Conservation (phyloP, 1,140 invertebrate species). For the Drosophila arawakana region DNA sequence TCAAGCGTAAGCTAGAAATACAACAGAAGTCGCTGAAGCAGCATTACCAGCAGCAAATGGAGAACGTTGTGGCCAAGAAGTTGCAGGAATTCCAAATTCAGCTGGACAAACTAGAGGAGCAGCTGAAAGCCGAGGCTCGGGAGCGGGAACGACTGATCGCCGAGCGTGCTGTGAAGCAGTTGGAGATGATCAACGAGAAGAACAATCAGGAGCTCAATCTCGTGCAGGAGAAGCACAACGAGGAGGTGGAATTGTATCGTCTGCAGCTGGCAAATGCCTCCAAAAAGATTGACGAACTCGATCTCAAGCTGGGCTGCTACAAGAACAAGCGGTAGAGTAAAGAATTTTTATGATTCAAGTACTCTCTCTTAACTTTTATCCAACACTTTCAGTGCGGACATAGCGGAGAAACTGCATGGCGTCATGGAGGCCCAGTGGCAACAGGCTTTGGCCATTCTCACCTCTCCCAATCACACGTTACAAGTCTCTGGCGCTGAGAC, state of each 20-base stretch:
- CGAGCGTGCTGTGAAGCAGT: conserved; percentile 89
- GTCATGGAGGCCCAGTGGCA: conserved; percentile 93
- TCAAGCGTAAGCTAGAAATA: conserved; percentile 87
- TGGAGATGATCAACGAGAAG: conserved; percentile 90
- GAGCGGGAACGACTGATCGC: conserved; percentile 88
- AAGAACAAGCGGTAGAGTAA: conserved; percentile 84
- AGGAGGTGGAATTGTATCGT: conserved; percentile 89
- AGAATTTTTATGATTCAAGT: background rate
- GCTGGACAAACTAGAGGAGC: conserved; percentile 88
- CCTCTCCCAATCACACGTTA: conserved; percentile 79
- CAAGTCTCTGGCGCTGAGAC: conserved; percentile 47
- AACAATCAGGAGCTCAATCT: conserved; percentile 90
- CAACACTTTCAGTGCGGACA: conserved; percentile 84
- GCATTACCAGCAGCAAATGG: conserved; percentile 92
- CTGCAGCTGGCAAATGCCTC: conserved; percentile 88
- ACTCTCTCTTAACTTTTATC: background rate
- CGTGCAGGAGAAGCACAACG: conserved; percentile 91
- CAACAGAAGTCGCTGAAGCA: conserved; percentile 89
- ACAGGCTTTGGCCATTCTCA: conserved; percentile 90
- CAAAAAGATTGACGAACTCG: conserved; percentile 87
- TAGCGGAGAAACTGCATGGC: conserved; percentile 90
- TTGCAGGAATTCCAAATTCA: conserved; percentile 91
- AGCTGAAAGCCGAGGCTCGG: conserved; percentile 88
- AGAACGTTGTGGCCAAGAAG: conserved; percentile 90
- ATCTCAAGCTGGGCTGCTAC: conserved; percentile 86